Evolutionary conservation across 2,888 invertebrate genomes (phyloP), one percentile per base, ranked within the genome.

Genomic region (Leistus spinibarbis): DNA sequence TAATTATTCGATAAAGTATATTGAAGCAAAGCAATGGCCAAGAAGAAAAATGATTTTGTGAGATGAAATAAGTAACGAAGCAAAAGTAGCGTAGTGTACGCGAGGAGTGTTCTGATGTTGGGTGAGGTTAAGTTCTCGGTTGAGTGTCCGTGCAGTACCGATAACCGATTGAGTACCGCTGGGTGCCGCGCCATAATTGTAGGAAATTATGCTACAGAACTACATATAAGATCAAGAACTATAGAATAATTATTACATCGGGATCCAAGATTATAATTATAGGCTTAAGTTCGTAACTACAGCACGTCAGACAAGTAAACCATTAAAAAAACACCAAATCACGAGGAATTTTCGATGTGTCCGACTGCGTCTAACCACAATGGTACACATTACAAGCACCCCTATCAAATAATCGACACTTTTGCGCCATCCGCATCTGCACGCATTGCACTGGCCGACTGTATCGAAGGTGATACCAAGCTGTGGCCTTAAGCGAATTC

Each of bases 211-310:
- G 80, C 81, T 81, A 82, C 80, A 81, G 79, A 82, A 81, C 80
- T 78, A 80, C 80, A 80, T 81, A 80, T 81, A 82, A 81, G 82
- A 82, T 81, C 82, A 81, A 82, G 83, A 82, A 82, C 82, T 82
- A 82, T 82, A 81, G 82, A 83, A 83, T 83, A 84, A 84, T 84
- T 84, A 84, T 83, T 82, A 82, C 82, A 83, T 83, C 83, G 83
- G 81, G 82, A 83, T 83, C 82, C 81, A 82, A 83, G 83, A 82
- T 84, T 84, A 83, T 84, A 84, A 83, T 84, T 84, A 84, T 83
- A 83, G 81, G 80, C 79, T 82, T 81, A 81, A 82, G 80, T 82
- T 81, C 79, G 82, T 81, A 79, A 80, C 79, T 81, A 81, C 81
- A 82, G 81, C 81, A 79, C 79, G 80, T 81, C 83, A 82, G 79